Conservation (phyloP, 2,113 vertebrate genomes). For the Axis porcinus region DNA sequence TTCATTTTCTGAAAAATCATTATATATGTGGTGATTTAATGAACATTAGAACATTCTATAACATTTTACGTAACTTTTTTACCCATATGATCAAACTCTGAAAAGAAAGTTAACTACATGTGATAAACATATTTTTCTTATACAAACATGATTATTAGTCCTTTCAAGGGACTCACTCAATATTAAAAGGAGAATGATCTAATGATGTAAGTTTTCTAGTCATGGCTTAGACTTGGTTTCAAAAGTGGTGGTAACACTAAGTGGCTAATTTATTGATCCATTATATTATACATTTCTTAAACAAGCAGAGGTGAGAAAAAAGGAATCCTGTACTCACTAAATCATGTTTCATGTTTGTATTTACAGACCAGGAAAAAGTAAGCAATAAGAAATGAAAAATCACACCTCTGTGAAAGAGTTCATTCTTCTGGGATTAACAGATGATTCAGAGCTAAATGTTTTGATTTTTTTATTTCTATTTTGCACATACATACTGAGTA, state of each 20-base stretch:
- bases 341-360: background rate
- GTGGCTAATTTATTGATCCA: background rate
- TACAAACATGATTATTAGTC: background rate
- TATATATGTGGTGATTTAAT: background rate
- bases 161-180: background rate
- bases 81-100: background rate
- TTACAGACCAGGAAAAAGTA: background rate
- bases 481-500: slow-evolving; percentile 32
- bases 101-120: background rate
- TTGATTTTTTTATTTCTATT: slow-evolving; percentile 49
- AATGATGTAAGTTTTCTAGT: background rate
- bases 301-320: background rate
- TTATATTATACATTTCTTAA: background rate
- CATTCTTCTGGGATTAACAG: slow-evolving; percentile 58
- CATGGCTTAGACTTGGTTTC: background rate
- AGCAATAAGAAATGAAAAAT: slow-evolving; percentile 53
- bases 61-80: background rate
- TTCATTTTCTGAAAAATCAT: background rate
- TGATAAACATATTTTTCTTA: background rate
- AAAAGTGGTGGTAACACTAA: background rate
- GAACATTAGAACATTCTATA: background rate
- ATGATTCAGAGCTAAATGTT: slow-evolving; percentile 39
- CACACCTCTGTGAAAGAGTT: slow-evolving; percentile 47
- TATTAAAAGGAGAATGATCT: background rate
- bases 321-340: background rate